Conservation (phyloP, 2,113 vertebrate genomes). For the Pampusana beccarii region DNA sequence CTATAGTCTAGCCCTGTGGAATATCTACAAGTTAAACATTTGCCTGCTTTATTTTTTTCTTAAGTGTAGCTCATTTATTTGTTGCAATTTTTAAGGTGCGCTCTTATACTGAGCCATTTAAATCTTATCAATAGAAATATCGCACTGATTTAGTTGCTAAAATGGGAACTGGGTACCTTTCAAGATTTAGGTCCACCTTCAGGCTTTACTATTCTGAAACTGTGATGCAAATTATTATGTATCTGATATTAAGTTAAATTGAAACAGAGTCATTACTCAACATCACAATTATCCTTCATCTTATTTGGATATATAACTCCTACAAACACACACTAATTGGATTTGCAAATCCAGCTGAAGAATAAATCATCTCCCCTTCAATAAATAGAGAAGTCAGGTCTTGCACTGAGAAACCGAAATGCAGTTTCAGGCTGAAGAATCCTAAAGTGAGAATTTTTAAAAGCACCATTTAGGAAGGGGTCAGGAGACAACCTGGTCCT, state of each 20-base stretch:
- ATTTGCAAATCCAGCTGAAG: neutral
- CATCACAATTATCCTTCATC: neutral
- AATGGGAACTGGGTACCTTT: neutral
- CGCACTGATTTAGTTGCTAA: neutral
- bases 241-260: neutral
- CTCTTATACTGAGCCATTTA: neutral
- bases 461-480: neutral
- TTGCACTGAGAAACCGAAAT: neutral
- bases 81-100: neutral
- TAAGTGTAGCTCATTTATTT: neutral
- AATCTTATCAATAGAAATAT: neutral
- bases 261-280: neutral
- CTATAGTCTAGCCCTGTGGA: neutral
- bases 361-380: neutral
- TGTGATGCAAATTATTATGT: neutral
- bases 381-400: neutral
- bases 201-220: neutral
- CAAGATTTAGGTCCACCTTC: neutral
- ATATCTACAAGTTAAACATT: slow-evolving; percentile 15
- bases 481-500: neutral
- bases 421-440: neutral
- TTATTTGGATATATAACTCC: neutral
- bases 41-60: neutral
- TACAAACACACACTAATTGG: neutral
- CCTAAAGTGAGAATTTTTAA: neutral